phyloP scores from a whole-genome alignment of 1,140 invertebrate genomes.

The Apis cerana region DNA sequence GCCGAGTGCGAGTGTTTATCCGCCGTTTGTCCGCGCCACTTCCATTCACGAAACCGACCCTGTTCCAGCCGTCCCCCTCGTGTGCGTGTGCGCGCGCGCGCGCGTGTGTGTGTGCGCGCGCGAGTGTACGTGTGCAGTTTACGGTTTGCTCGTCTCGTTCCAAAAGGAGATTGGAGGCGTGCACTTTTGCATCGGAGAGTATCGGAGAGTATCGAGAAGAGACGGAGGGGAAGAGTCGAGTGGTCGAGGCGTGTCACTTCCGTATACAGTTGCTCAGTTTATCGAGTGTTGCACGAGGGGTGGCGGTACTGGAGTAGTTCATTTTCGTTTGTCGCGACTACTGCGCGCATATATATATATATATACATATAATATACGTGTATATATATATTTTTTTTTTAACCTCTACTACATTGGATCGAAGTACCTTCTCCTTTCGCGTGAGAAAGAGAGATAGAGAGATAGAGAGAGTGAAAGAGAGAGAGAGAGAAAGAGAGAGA shows the following conservation, averaged over 20 bases:
- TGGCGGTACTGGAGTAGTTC: constrained; percentile 29
- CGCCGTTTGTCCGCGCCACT: constrained; percentile 40
- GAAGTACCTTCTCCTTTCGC: too few species aligned
- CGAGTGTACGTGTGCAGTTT: too few species aligned
- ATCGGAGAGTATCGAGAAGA: not conserved
- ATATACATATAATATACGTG: too few species aligned
- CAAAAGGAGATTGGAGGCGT: not conserved
- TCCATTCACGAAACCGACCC: constrained; percentile 69
- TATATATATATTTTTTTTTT: not conserved
- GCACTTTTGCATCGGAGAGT: not conserved
- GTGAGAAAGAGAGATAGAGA: not conserved
- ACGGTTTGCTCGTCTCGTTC: too few species aligned
- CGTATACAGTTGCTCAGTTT: not conserved
- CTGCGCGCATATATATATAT: not conserved
- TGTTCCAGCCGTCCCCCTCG: constrained; percentile 6
- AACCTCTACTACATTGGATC: not conserved
- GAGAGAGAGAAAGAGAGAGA: not conserved
- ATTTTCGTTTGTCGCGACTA: not conserved
- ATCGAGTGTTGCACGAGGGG: constrained; percentile 3
- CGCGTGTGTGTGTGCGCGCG: too few species aligned
- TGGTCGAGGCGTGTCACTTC: constrained; percentile 18
- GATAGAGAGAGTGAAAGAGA: too few species aligned
- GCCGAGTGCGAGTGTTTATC: constrained; percentile 55
- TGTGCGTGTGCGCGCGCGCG: too few species aligned
- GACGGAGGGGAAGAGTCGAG: not conserved